Conservation (phyloP, 2,113 vertebrate species). For the Mormyrus iriodes region DNA sequence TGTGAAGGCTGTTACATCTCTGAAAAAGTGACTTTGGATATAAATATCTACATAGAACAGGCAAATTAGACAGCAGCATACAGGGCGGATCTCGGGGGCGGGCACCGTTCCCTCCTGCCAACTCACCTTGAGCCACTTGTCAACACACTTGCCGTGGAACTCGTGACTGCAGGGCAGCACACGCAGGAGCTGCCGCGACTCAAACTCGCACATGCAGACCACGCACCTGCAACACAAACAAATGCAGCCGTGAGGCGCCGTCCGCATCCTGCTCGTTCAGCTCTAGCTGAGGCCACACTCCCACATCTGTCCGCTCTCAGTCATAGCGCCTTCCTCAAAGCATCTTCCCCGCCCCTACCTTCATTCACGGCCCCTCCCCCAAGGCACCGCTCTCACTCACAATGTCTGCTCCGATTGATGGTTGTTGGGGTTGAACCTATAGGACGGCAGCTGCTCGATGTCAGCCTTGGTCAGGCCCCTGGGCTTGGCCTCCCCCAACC, state of each 20-base stretch:
- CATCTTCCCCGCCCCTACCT: neutral
- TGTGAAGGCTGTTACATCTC: neutral
- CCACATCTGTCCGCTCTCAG: neutral
- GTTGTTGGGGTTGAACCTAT: conserved; percentile 94
- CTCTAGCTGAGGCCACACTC: neutral
- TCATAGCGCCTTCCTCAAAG: neutral
- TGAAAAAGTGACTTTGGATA: neutral
- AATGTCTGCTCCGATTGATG: conserved; percentile 95
- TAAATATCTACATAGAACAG: neutral
- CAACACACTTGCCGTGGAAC: conserved; percentile 97
- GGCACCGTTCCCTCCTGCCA: neutral
- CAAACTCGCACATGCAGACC: conserved; percentile 98
- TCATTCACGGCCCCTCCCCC: neutral
- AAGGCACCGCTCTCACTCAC: conserved; percentile 61
- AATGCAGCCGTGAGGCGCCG: conserved; percentile 14
- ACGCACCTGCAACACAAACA: conserved; percentile 73
- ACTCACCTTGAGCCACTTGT: conserved; percentile 98
- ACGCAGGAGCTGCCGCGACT: conserved; percentile 92
- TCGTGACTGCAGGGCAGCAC: conserved; percentile 97
- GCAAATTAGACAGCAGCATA: neutral
- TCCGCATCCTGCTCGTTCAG: neutral
- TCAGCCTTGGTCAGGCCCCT: conserved; percentile 90
- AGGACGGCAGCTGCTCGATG: conserved; percentile 95
- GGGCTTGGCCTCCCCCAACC: conserved; percentile 92
- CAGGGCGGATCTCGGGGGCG: neutral